Evolutionary conservation across 2,113 vertebrate species (phyloP).

Genomic region (Micronisus gabar): DNA sequence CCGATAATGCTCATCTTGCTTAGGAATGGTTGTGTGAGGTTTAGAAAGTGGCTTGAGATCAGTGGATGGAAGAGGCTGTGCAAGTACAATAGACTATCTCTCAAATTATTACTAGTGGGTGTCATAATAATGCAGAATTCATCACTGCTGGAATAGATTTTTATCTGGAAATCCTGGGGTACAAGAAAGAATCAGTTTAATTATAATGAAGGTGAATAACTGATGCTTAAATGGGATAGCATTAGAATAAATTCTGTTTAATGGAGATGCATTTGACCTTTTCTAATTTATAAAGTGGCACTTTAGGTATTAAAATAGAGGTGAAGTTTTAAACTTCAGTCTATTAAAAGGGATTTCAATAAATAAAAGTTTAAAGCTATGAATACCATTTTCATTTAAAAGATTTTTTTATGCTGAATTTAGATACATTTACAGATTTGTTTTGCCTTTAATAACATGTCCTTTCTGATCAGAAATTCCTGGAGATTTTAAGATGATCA

Average conservation of each 20-base stretch:
- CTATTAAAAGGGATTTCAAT: neutral
- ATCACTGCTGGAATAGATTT: neutral
- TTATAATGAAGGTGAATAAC: neutral
- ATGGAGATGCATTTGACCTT: neutral
- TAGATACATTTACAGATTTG: neutral
- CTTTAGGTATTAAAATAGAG: neutral
- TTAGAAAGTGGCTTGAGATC: neutral
- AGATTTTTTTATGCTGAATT: neutral
- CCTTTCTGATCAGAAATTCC: constrained; percentile 13
- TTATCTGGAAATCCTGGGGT: neutral
- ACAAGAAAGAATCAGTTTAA: neutral
- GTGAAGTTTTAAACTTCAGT: neutral
- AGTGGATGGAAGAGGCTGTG: neutral
- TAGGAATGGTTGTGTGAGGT: neutral
- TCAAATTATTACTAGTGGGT: neutral
- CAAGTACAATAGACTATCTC: neutral
- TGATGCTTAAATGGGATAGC: neutral
- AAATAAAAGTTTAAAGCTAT: neutral
- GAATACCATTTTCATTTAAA: neutral
- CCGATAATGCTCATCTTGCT: neutral
- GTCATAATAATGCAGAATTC: neutral
- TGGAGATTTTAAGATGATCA: neutral
- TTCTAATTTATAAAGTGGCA: neutral
- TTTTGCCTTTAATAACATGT: neutral
- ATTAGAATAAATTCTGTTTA: neutral